Base-by-base conservation (phyloP, 1,140 invertebrate species). In the Drosophila suzukii region DNA sequence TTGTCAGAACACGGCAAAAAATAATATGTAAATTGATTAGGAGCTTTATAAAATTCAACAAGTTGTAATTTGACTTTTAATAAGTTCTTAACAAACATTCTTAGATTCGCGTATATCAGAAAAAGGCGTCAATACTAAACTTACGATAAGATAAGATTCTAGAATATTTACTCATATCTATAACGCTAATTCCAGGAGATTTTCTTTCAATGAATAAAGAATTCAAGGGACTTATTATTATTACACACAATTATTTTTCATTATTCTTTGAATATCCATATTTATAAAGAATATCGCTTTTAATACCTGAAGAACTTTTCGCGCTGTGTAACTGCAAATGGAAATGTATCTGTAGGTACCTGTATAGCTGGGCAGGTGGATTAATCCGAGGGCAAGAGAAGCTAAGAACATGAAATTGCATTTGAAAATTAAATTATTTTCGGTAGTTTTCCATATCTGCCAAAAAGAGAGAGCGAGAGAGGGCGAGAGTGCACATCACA, bases 391-490 rank as follows among this genome's bases (percentile, higher is more conserved):
- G 60, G 38, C 38, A 32, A 50, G 11, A 30, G 41, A 24, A 20
- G 24, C 61, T 17, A 49, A 41, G 34, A 47, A 46, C 44, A 55
- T 39, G 63, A 41, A 71, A 70, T 49, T 70, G 67, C 50, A 70
- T 39, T 57, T 46, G 67, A 70, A 70, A 70, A 70, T 70, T 56
- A n/a, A 71, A 71, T 71, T 71, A 56, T 71, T 71, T 71, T 71
- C 17, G 71, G 60, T 75, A 75, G 38, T 65, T 75, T 75, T 79
- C 58, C 56, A 65, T 78, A 63, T 78, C 67, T 46, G 47, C 67
- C 57, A 68, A 76, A 71, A 78, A 46, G 43, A 46, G 17, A 17
- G 17, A 20, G 17, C 6, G 15, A 39, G 34, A 41, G 43, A 38
- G 58, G 36, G 34, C 68, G n/a, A 70, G 24, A 44, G 43, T 46